Evolutionary conservation across 2,797 vertebrate species (phyloP).

Genomic region (Diceros bicornis): DNA sequence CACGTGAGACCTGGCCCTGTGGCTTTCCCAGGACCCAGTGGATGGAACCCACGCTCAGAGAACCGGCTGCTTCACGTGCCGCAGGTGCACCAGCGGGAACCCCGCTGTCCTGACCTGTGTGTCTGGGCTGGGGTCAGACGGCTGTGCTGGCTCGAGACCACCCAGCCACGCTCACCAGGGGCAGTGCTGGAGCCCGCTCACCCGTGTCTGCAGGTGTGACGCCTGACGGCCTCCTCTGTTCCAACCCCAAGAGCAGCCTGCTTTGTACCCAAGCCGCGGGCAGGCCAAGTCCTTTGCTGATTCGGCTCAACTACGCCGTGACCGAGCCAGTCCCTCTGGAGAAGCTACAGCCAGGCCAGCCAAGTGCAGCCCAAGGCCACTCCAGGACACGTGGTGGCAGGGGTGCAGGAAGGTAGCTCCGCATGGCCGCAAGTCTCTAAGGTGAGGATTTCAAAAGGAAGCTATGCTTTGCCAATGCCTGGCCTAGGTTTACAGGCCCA

Average conservation of each 20-base stretch:
- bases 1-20: too few species aligned
- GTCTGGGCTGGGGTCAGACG: background rate
- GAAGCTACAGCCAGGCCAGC: background rate
- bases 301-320: background rate
- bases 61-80: too few species aligned
- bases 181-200: too few species aligned
- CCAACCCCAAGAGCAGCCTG: background rate
- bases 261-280: accelerated
- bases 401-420: background rate
- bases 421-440: background rate
- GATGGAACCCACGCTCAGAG: too few species aligned
- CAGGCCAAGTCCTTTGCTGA: background rate
- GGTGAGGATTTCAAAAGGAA: background rate
- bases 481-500: background rate
- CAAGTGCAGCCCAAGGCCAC: background rate
- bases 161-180: background rate
- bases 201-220: background rate
- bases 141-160: background rate
- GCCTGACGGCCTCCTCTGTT: background rate
- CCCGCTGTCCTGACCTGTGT: accelerated
- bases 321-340: background rate
- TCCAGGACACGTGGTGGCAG: background rate
- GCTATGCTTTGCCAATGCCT: too few species aligned
- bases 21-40: too few species aligned
- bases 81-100: too few species aligned